phyloP scores from a whole-genome alignment of 2,113 vertebrate genomes.

The Pseudorasbora parva region DNA sequence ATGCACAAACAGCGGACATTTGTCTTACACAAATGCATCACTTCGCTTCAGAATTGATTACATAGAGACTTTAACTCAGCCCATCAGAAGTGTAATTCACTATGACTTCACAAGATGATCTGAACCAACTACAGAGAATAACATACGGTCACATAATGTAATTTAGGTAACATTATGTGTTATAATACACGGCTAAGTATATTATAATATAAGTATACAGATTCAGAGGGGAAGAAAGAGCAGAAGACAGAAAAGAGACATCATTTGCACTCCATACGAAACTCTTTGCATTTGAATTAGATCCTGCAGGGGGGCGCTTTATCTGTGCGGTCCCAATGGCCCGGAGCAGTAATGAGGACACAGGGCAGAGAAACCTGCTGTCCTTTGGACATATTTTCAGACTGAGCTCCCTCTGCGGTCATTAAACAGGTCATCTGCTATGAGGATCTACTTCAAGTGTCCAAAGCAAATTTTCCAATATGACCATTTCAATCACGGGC shows the following conservation, averaged over 20 bases:
- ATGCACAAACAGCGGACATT: too few species aligned
- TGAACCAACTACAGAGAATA: too few species aligned
- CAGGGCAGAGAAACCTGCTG: neutral
- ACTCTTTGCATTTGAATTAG: neutral
- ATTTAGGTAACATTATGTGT: neutral
- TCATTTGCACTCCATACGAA: neutral
- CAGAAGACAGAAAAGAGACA: neutral
- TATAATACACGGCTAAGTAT: neutral
- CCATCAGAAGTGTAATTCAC: too few species aligned
- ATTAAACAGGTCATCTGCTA: conserved; percentile 28
- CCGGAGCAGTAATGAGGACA: conserved; percentile 9
- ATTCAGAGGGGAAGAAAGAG: neutral
- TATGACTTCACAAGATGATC: too few species aligned
- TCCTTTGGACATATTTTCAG: conserved; percentile 6
- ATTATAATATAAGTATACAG: neutral
- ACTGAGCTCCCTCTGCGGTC: neutral
- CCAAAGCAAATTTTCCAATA: neutral
- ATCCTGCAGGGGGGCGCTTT: conserved; percentile 20
- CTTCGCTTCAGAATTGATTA: too few species aligned
- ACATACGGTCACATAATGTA: neutral
- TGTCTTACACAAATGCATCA: too few species aligned
- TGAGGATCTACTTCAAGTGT: conserved; percentile 1
- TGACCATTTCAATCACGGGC: neutral
- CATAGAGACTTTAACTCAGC: too few species aligned
- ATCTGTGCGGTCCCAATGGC: neutral